These are phyloP conservation scores for Caenorhabditis sp. DNA, from an alignment of 2,888 invertebrate genomes.

Conservation along the genomic window DNA sequence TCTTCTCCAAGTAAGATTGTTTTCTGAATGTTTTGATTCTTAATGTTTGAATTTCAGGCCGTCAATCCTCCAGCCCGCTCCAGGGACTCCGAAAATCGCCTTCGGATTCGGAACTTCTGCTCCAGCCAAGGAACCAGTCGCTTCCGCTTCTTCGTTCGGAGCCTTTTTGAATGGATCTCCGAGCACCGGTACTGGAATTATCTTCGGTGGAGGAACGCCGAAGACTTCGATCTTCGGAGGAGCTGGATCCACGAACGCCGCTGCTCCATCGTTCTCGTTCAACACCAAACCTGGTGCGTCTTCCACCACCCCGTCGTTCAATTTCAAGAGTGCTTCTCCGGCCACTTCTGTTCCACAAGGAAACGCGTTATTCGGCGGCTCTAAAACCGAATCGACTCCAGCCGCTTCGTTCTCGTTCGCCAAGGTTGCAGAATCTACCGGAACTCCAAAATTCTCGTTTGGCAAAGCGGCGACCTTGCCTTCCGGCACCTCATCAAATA, in stretches of 20 bases:
- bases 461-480: conserved; percentile 16
- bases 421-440: conserved; percentile 11
- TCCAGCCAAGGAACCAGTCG: conserved; percentile 50
- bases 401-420: conserved; percentile 42
- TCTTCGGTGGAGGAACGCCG: conserved; percentile 59
- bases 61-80: conserved; percentile 48
- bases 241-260: not conserved
- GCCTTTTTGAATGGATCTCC: conserved; percentile 46
- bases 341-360: conserved; percentile 16
- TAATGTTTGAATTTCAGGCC: conserved; percentile 26
- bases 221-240: conserved; percentile 30
- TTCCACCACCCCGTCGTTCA: conserved; percentile 45
- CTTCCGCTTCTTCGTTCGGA: conserved; percentile 49
- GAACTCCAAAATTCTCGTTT: conserved; percentile 49
- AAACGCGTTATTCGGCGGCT: conserved; percentile 36
- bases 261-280: conserved; percentile 35
- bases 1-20: conserved; percentile 55
- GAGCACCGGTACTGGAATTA: conserved; percentile 30
- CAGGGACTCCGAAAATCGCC: conserved; percentile 62
- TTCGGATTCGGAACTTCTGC: conserved; percentile 62
- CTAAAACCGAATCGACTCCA: conserved; percentile 29
- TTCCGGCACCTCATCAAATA: not conserved
- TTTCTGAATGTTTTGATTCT: not conserved
- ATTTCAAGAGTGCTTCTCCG: conserved; percentile 41
- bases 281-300: conserved; percentile 24